Evolutionary conservation across 2,797 vertebrate genomes (phyloP).

Genomic region (Sebastes diaconus): DNA sequence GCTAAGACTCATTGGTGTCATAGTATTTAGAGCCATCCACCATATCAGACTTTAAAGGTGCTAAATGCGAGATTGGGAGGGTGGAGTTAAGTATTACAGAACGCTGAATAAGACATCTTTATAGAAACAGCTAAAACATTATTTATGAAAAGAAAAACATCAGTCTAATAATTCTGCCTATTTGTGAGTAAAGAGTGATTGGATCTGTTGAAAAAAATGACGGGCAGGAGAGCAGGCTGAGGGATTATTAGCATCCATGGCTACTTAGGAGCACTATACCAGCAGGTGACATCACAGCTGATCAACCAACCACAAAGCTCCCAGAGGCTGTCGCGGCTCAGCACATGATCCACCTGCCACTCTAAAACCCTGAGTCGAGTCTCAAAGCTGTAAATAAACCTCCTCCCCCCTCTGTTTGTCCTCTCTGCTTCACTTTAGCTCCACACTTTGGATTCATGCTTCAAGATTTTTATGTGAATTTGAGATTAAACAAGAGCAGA

Average conservation of each 20-base stretch:
- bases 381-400: constrained; percentile 1
- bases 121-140: not conserved
- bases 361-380: constrained; percentile 4
- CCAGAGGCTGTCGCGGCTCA: constrained; percentile 30
- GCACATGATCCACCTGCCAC: constrained; percentile 38
- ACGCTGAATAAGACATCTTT: too few relatives aligned
- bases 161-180: not conserved
- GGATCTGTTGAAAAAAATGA: not conserved
- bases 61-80: not conserved
- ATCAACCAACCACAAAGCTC: constrained; percentile 47
- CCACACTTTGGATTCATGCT: not conserved
- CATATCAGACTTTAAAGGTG: not conserved
- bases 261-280: not conserved
- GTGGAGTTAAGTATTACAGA: too few relatives aligned
- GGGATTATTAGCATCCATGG: constrained; percentile 19
- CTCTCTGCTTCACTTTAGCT: not conserved
- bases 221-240: not conserved
- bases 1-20: not conserved
- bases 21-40: not conserved
- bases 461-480: not conserved
- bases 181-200: not conserved
- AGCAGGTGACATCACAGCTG: constrained; percentile 38
- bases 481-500: not conserved
- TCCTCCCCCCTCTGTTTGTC: not conserved
- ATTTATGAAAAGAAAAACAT: not conserved